A percentile compares a stretch with the other conserved stretches of the same genome.
These are phyloP conservation scores for Haliclona indistincta DNA, from an alignment of 37 sponge, comb jelly and placozoan species.

Conservation along the genomic window DNA sequence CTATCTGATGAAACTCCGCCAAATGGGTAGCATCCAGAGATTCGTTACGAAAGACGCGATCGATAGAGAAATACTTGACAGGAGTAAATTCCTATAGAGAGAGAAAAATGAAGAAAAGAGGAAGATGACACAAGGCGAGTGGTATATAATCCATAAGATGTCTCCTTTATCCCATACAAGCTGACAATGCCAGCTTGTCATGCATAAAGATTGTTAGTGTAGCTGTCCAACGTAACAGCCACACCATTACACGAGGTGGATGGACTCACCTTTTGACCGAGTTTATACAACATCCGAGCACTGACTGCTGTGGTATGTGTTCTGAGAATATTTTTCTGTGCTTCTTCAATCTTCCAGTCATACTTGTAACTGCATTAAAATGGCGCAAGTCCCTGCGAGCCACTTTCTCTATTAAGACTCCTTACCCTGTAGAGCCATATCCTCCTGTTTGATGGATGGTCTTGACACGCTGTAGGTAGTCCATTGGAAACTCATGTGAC, in stretches of 20 bases:
- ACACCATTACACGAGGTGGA: not conserved
- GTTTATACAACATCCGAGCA: slow-evolving; percentile 96
- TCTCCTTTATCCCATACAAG: too few species aligned
- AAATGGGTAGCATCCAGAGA: slow-evolving; percentile 96
- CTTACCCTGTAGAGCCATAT: slow-evolving; percentile 76
- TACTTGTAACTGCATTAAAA: slow-evolving; percentile 73
- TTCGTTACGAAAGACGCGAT: slow-evolving; percentile 98
- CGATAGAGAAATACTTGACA: slow-evolving; percentile 94
- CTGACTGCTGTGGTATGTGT: slow-evolving; percentile 99
- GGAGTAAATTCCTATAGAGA: slow-evolving; percentile 78
- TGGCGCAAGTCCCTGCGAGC: not conserved
- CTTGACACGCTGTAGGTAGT: slow-evolving; percentile 92
- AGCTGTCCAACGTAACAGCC: too few species aligned
- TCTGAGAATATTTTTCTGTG: slow-evolving; percentile 95
- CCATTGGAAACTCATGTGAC: slow-evolving; percentile 77
- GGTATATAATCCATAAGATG: too few species aligned
- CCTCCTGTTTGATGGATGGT: slow-evolving; percentile 85
- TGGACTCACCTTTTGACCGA: slow-evolving; percentile 68
- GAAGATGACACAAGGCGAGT: not conserved
- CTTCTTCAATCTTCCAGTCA: slow-evolving; percentile 96
- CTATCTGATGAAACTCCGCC: slow-evolving; percentile 99
- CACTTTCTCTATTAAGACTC: too few species aligned
- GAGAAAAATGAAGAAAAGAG: not conserved
- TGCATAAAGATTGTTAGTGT: too few species aligned
- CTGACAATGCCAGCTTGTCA: too few species aligned